Base-by-base conservation (phyloP, 35 echinoderm and acorn worm species). In the Amphiura filiformis region DNA sequence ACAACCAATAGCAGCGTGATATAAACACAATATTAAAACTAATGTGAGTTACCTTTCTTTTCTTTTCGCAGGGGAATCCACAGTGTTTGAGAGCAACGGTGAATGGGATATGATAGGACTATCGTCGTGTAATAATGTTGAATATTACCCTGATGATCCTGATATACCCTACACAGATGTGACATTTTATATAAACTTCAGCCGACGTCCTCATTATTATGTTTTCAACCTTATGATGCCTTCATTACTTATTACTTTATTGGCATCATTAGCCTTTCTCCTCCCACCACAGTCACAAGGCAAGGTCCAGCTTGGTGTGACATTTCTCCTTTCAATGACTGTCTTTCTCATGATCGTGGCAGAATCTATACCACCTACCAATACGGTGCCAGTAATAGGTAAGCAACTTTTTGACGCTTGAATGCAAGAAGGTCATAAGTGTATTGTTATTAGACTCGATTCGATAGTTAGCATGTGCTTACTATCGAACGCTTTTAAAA, bases 271-370 rank as follows among this genome's bases (percentile, higher is more conserved):
- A 39, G 93, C 93, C 0, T 99, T 99, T 57, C 87, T 99, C 0
- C 79, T 99, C 1, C 96, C 96, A 14, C 93, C 96, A 18, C 88
- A 90, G 49, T 99, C 96, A 35, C 92, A 94, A 83, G 96, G 92
- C 31, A 99, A 99, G 65, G 93, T 99, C 39, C 94, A 91, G 23
- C 90, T 99, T 23, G 96, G 92, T 26, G 91, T 93, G 32, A 99
- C 96, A 23, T 94, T 99, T 52, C 84, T 99, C 76, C 81, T 99
- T 20, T 99, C 96, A 7, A 94, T 92, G 90, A 99, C 96, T 23
- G 96, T 99, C 23, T 99, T 99, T 76, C 65, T 99, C 82, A 94
- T 99, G 93, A 90, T 99, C 37, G 93, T 99, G 41, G 96, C 96
- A 1, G 96, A 99, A 47, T 92, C 92, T 80, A 94, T 99, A 81